phyloP scores from a whole-genome alignment of 2,888 invertebrate genomes.

The Harpalus rufipes region DNA sequence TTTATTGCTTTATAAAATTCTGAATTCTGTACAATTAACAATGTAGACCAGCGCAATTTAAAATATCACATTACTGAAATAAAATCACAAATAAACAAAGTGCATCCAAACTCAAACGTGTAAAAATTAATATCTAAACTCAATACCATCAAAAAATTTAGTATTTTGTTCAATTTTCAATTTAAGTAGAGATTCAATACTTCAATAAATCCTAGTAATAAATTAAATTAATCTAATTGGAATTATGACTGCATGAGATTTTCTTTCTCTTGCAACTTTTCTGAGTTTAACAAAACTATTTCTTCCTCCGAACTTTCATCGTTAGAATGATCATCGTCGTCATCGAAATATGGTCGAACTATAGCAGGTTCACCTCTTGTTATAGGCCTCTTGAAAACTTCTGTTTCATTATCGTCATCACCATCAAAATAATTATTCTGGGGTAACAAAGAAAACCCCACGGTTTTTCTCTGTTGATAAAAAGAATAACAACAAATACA shows the following conservation, averaged over 20 bases:
- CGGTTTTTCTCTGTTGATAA: slow-evolving; percentile 75
- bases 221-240: slow-evolving; percentile 22
- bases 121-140: slow-evolving; percentile 26
- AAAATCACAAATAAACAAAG: slow-evolving; percentile 36
- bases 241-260: slow-evolving; percentile 23
- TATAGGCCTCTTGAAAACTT: slow-evolving; percentile 77
- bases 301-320: slow-evolving; percentile 81
- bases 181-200: not conserved
- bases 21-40: slow-evolving; percentile 39
- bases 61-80: slow-evolving; percentile 46
- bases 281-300: slow-evolving; percentile 77
- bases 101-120: slow-evolving; percentile 21
- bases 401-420: slow-evolving; percentile 78
- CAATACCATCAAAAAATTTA: slow-evolving; percentile 19
- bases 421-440: slow-evolving; percentile 79
- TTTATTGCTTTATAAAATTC: slow-evolving; percentile 42
- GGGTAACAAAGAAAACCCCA: slow-evolving; percentile 81
- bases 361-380: slow-evolving; percentile 73
- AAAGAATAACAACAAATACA: slow-evolving; percentile 80
- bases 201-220: slow-evolving; percentile 43
- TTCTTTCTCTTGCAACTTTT: slow-evolving; percentile 55
- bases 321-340: slow-evolving; percentile 83
- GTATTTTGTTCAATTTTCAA: slow-evolving; percentile 6
- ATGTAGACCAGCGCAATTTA: slow-evolving; percentile 7
- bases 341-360: slow-evolving; percentile 85